Evolutionary conservation across 2,113 vertebrate species (phyloP), one percentile per base, ranked within the genome.

Genomic region (Phalacrocorax pelagicus): DNA sequence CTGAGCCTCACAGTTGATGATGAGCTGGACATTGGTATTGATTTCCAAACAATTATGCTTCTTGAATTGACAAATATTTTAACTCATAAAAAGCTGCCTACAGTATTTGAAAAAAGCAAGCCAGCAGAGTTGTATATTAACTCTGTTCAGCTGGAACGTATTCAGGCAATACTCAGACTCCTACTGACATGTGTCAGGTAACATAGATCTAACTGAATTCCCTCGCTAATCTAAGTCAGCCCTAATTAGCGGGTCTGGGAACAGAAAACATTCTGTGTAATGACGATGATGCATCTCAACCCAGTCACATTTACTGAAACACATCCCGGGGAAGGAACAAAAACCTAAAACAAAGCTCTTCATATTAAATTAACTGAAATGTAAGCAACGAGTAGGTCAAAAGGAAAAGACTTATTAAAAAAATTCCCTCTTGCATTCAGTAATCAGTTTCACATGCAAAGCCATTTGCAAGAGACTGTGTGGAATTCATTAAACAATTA

Each of bases 151-250:
- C 34, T 86, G 88, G 82, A 86, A 86, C 75, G 90, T 30, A 92
- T 17, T 87, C 85, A 83, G 47, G 81, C 82, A 95, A 92, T 47
- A 67, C 59, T 77, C 54, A 88, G 84, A 95, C 51, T 94, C 80
- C 87, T 70, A 75, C 92, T 94, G 94, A 92, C 96, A 85, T 85
- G 95, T 94, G 94, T 96, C 96, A 95, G 69, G 93, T 83, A 92
- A 72, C 46, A 90, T 86, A 90, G 87, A 93, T 54, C 77, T 61
- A 71, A 86, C 61, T 69, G 73, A 81, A 91, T 92, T 93, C 89
- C 82, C 86, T 93, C 86, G 85, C 96, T 94, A 72, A 91, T 84
- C 75, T 44, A 62, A 72, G 92, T 88, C 91, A 95, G 66, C 55
- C 74, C 83, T 88, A 81, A 97, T 95, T 92, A 95, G 70, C 0